Percentiles rank a stretch among this genome's conserved stretches.
Evolutionary conservation across 1,140 invertebrate species (phyloP).

Genomic region (Aporrectodea caliginosa): DNA sequence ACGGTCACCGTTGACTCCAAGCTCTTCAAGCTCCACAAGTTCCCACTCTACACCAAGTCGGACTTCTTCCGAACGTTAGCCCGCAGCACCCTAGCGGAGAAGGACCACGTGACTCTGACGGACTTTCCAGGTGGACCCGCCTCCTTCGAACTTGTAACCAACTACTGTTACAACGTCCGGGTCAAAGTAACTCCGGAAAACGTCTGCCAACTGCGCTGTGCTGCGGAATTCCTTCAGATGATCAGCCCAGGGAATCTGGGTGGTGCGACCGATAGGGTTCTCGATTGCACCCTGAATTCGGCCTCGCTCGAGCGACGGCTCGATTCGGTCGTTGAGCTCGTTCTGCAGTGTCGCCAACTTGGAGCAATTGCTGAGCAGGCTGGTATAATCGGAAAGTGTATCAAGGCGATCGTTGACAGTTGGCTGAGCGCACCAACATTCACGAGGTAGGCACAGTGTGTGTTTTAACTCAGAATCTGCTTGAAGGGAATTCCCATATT

Average conservation of each 20-base stretch:
- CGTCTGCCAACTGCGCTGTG: constrained; percentile 48
- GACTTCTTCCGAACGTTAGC: constrained; percentile 49
- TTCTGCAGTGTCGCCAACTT: constrained; percentile 40
- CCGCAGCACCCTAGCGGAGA: constrained; percentile 27
- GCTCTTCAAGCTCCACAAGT: constrained; percentile 49
- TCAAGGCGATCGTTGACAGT: constrained; percentile 46
- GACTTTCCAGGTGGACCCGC: constrained; percentile 51
- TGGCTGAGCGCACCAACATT: constrained; percentile 37
- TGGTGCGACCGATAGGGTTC: constrained; percentile 48
- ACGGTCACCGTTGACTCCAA: constrained; percentile 41
- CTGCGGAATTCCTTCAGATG: constrained; percentile 50
- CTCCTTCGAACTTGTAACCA: constrained; percentile 48
- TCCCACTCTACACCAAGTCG: constrained; percentile 50
- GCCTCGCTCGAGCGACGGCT: constrained; percentile 42
- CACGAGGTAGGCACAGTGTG: constrained; percentile 1
- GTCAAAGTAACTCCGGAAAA: constrained; percentile 46
- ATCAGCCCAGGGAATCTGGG: constrained; percentile 44
- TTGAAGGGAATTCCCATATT: too few species aligned
- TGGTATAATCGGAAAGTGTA: constrained; percentile 41
- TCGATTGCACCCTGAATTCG: constrained; percentile 47
- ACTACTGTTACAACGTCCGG: constrained; percentile 53
- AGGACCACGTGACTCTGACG: constrained; percentile 34
- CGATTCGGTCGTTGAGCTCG: constrained; percentile 38
- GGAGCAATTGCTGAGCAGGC: constrained; percentile 43
- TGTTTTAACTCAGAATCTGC: too few species aligned